Percentiles rank a stretch among this genome's conserved stretches.
These are phyloP conservation scores for Pristionchus exspectatus DNA, from an alignment of 2,888 invertebrate genomes.

Conservation along the genomic window DNA sequence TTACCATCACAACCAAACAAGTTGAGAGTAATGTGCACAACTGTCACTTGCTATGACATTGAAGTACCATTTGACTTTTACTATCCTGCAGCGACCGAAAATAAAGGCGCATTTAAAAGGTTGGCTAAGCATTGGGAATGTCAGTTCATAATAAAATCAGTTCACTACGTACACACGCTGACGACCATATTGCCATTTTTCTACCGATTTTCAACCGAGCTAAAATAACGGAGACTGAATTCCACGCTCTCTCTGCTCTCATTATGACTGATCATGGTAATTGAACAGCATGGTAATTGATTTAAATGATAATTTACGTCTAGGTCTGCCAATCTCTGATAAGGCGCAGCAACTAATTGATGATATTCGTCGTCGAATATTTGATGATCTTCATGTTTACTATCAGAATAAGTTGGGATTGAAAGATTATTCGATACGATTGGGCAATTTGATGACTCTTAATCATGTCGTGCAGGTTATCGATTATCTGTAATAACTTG, in stretches of 20 bases:
- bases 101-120: neutral
- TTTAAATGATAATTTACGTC: neutral
- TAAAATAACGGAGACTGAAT: neutral
- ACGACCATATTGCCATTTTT: neutral
- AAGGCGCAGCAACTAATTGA: neutral
- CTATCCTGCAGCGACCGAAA: neutral
- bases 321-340: neutral
- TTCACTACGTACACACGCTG: neutral
- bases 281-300: neutral
- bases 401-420: neutral
- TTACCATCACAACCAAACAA: neutral
- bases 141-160: neutral
- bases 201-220: slow-evolving; percentile 1
- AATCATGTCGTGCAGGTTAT: neutral
- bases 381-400: neutral
- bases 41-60: neutral
- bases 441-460: neutral
- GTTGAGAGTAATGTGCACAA: neutral
- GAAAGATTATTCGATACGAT: neutral
- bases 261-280: neutral
- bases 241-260: neutral
- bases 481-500: too few relatives aligned
- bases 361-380: neutral
- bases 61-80: neutral
- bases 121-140: neutral